These are phyloP conservation scores for Narcine bancroftii DNA, from an alignment of 2,113 vertebrate genomes.

Conservation along the genomic window DNA sequence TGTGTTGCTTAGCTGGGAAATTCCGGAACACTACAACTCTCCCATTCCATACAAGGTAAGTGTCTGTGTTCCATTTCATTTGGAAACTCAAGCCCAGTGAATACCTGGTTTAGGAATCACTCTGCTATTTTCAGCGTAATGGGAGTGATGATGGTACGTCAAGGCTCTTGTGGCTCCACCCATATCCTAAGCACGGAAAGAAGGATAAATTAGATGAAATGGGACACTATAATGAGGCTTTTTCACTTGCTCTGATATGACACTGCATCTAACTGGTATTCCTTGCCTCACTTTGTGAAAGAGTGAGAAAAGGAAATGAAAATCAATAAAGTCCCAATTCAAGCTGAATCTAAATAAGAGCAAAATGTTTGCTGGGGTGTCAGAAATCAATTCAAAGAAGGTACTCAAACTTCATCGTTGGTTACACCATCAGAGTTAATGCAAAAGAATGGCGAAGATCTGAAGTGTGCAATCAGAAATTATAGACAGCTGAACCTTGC, in stretches of 20 bases:
- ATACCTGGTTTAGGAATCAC: neutral
- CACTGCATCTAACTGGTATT: neutral
- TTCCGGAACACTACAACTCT: slow-evolving; percentile 74
- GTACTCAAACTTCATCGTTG: too few relatives aligned
- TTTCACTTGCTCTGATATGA: neutral
- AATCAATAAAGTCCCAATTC: neutral
- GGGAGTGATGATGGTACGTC: neutral
- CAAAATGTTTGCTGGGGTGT: neutral
- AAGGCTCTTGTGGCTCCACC: neutral
- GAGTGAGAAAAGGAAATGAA: neutral
- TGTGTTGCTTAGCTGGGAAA: slow-evolving; percentile 87
- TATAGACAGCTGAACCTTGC: neutral
- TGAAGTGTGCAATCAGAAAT: neutral
- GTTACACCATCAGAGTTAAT: too few relatives aligned
- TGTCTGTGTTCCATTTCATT: neutral
- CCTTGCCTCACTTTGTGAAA: neutral
- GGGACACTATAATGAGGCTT: neutral
- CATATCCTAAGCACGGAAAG: neutral
- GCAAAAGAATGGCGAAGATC: neutral
- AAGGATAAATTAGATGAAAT: neutral
- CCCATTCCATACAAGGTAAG: slow-evolving; percentile 76
- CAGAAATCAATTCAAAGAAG: too few relatives aligned
- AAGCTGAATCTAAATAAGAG: too few relatives aligned
- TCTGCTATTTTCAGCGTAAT: neutral
- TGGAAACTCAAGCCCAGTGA: neutral